Percentiles rank a stretch among this genome's conserved stretches.
These are phyloP conservation scores for Drosophila pseudotalamancana DNA, from an alignment of 2,888 invertebrate species.

Conservation along the genomic window DNA sequence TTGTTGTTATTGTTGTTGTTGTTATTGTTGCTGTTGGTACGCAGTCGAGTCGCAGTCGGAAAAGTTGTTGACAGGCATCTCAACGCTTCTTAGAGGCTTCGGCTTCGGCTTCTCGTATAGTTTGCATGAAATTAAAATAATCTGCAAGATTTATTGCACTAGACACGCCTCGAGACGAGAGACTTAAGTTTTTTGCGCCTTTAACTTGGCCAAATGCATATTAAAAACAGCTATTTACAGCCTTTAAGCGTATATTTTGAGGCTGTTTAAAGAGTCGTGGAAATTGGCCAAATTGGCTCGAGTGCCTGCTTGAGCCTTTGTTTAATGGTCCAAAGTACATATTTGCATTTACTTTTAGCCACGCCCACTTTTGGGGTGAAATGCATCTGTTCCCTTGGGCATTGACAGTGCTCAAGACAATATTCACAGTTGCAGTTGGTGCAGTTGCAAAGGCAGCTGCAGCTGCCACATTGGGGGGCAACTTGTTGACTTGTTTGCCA, in stretches of 20 bases:
- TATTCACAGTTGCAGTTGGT: slow-evolving; percentile 30
- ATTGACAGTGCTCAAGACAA: slow-evolving; percentile 48
- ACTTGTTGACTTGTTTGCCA: slow-evolving; percentile 72
- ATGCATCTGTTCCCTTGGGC: slow-evolving; percentile 18
- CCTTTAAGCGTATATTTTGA: too few species aligned
- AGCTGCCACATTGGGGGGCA: slow-evolving; percentile 59
- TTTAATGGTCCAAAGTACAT: slow-evolving; percentile 56
- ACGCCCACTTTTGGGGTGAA: not conserved
- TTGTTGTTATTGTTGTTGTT: slow-evolving; percentile 21
- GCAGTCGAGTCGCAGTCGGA: slow-evolving; percentile 48
- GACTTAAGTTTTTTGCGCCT: not conserved
- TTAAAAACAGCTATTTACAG: too few species aligned
- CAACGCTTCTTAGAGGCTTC: slow-evolving; percentile 26
- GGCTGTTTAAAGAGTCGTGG: too few species aligned
- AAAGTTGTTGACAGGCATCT: slow-evolving; percentile 77
- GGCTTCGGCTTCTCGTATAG: too few species aligned
- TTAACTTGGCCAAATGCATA: slow-evolving; percentile 1
- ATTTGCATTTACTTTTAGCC: slow-evolving; percentile 54
- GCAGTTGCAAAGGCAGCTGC: slow-evolving; percentile 36
- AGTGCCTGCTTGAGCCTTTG: slow-evolving; percentile 45
- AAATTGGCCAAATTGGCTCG: slow-evolving; percentile 55
- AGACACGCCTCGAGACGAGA: slow-evolving; percentile 19
- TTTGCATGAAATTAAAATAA: slow-evolving; percentile 79
- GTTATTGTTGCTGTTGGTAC: slow-evolving; percentile 27
- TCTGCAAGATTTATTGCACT: slow-evolving; percentile 71